Conservation (phyloP, 2,797 vertebrate species). For the Lophotriccus pileatus region DNA sequence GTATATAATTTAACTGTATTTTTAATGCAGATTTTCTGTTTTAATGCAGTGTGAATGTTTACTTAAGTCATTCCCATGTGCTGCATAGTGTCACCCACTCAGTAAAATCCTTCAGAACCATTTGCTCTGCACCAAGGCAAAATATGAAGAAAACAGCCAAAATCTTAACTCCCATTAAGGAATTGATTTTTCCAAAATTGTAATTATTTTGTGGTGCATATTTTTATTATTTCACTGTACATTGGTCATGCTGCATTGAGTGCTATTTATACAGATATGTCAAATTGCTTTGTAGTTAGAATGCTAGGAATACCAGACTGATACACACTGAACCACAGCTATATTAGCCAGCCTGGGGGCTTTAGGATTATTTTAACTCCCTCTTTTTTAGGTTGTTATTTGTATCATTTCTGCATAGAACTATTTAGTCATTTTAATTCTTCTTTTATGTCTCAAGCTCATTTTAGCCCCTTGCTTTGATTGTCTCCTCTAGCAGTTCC, state of each 20-base stretch:
- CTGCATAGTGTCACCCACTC: neutral
- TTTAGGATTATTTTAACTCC: neutral
- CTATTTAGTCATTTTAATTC: neutral
- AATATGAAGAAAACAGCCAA: neutral
- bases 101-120: neutral
- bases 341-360: neutral
- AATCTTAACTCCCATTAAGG: neutral
- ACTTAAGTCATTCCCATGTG: constrained; percentile 19
- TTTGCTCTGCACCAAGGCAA: neutral
- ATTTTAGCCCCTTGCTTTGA: neutral
- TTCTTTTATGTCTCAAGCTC: neutral
- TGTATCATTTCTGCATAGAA: neutral
- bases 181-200: neutral
- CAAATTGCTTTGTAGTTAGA: neutral
- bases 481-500: neutral
- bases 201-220: neutral
- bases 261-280: neutral
- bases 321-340: neutral
- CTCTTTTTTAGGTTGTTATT: neutral
- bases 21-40: constrained; percentile 28
- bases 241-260: neutral
- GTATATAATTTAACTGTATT: neutral
- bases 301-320: neutral
- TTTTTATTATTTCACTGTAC: neutral
- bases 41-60: constrained; percentile 39